Base-by-base conservation (phyloP, 2,797 vertebrate genomes). In the Danio aesculapii region DNA sequence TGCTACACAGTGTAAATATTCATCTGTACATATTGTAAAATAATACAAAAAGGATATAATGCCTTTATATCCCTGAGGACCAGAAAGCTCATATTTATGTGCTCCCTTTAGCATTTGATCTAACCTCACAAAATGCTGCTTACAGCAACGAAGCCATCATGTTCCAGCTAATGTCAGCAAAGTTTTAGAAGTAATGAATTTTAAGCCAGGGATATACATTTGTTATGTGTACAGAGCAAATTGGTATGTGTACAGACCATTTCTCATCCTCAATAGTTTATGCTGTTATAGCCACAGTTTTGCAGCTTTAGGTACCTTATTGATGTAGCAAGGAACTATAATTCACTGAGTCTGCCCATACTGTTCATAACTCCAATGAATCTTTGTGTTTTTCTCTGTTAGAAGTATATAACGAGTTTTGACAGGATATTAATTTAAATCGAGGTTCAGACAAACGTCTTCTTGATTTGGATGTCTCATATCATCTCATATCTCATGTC, bases 401-500 rank as follows among this genome's bases (percentile, higher is more conserved):
- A 44, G 21, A 44, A 57, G 17, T 13, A 67, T 16, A 67, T 67
- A 12, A 57, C 30, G 9, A 0, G 8, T 57, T 77, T 67, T 30
- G 30, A 39, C 1, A 30, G 6, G 7, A 77, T 47, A 67, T 21
- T 1, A 4, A 21, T 64, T 64, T 46, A 6, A 66, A 66, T 58
- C 52, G 58, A 10, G 9, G 50, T 14, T 77, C 14, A 39, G 1
- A 67, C 6, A 70, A 14, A 70, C 2, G 3, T 46, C 10, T 13
- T 6, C 39, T 57, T 49, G 44, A 30, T 61, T 74, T 74, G 13
- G 17, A 74, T 10, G 17, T 30, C 3, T 3, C 30, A 30, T 30
- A 30, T 30, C 30, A 30, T 30, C 30, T 30, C 30, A 30, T 30
- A 58, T 46, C 50, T 44, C 30, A 30, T 63, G 81, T 80, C 92